Evolutionary conservation across 2,888 invertebrate species (phyloP).

Genomic region (Clunio marinus): DNA sequence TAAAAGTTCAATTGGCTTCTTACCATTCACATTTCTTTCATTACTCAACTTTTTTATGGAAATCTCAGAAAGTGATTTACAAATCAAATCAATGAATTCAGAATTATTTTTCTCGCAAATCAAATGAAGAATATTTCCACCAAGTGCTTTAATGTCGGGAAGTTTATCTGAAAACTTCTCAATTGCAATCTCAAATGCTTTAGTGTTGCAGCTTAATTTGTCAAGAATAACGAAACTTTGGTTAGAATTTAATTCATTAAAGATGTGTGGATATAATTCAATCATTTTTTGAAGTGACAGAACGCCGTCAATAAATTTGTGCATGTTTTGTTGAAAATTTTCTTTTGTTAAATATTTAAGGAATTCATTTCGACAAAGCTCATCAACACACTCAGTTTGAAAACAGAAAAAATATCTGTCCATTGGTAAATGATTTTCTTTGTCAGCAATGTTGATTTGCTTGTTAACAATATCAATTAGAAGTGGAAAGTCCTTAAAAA

Average conservation of each 20-base stretch:
- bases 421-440: background rate
- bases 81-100: background rate
- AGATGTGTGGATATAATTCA: background rate
- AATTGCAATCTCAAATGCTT: background rate
- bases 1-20: background rate
- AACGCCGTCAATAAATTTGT: background rate
- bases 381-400: background rate
- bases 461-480: background rate
- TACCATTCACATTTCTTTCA: background rate
- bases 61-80: background rate
- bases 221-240: background rate
- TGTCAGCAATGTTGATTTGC: background rate
- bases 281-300: background rate
- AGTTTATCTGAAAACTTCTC: background rate
- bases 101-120: background rate
- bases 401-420: background rate
- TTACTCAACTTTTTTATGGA: background rate
- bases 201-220: no score
- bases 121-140: background rate
- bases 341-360: background rate
- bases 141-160: background rate
- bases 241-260: background rate
- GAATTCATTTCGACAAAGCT: background rate
- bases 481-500: background rate
- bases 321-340: background rate